Percentiles rank a stretch among this genome's conserved stretches.
Conservation (phyloP, 1,140 invertebrate species). For the Wasmannia auropunctata region DNA sequence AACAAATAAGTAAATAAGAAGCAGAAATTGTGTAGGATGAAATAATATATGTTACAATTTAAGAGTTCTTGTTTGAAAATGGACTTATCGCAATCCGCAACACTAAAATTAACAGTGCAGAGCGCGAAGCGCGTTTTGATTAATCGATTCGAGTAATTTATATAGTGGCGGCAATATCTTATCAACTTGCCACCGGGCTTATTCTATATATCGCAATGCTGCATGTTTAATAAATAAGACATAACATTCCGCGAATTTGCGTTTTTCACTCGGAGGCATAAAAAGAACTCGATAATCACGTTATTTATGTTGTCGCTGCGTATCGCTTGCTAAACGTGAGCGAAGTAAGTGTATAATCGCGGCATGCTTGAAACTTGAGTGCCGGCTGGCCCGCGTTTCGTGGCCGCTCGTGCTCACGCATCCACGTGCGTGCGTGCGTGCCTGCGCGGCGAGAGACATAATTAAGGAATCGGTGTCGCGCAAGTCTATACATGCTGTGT, state of each 20-base stretch:
- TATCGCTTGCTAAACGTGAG: not conserved
- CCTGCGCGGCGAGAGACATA: not conserved
- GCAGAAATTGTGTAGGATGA: not conserved
- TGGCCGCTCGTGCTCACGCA: not conserved
- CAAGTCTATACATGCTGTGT: not conserved
- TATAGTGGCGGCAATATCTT: not conserved
- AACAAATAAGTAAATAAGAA: not conserved
- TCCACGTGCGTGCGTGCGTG: not conserved
- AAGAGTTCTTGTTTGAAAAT: not conserved
- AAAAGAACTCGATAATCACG: not conserved
- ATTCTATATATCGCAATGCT: not conserved
- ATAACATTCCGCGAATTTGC: not conserved
- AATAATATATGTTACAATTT: not conserved
- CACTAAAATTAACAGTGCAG: not conserved
- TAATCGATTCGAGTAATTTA: not conserved
- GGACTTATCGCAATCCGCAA: not conserved
- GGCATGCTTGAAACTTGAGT: not conserved
- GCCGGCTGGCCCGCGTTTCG: too few relatives aligned
- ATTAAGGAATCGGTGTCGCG: not conserved
- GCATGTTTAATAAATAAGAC: not conserved
- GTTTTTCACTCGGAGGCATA: not conserved
- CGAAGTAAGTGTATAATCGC: not conserved
- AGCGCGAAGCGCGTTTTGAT: not conserved
- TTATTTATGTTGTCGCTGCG: not conserved
- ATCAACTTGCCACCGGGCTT: not conserved